Evolutionary conservation across 2,113 vertebrate species (phyloP), one percentile per base, ranked within the genome.

Genomic region (Hyla sarda): DNA sequence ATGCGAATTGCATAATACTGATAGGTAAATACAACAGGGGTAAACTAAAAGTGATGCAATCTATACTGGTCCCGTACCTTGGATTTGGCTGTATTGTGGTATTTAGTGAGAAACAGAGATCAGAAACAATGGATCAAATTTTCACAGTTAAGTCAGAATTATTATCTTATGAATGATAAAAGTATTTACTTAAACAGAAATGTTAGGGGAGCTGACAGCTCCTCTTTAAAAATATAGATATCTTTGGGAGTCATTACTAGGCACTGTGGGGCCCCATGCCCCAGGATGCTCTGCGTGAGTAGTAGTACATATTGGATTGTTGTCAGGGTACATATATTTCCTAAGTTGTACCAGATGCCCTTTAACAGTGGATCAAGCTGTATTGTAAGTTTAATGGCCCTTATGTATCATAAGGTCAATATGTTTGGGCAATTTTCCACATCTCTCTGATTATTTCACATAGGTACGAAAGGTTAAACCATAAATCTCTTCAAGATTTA

Each of bases 391-490:
- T 77, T 77, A 77, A 77, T 77, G 50, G 17, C 30, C 50, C 48
- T 56, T 54, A 32, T 77, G n/a, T 76, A 76, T 76, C 73, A 76
- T 30, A 30, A 52, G 30, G 73, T 50, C 47, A 76, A 25, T 25
- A 47, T 45, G 72, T 48, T 48, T 74, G 23, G 72, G 72, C 72
- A 74, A 2, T 30, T 76, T 28, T 76, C 73, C 73, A 76, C 30
- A 28, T 48, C n/a, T 76, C 73, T 10, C 45, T 17, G n/a, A 47
- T 76, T 50, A 76, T 16, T 30, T 30, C 47, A 75, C 72, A 50
- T 50, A 75, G 72, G 45, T 13, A 48, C 50, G 45, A 54, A 79
- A 54, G 30, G 47, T 52, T 76, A 50, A 71, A 37, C 14, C 25
- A 76, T 52, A 50, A 76, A 48, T 16, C 73, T 30, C 73, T 50